Conservation (phyloP, 2,888 invertebrate genomes). For the Mythimna albipuncta region DNA sequence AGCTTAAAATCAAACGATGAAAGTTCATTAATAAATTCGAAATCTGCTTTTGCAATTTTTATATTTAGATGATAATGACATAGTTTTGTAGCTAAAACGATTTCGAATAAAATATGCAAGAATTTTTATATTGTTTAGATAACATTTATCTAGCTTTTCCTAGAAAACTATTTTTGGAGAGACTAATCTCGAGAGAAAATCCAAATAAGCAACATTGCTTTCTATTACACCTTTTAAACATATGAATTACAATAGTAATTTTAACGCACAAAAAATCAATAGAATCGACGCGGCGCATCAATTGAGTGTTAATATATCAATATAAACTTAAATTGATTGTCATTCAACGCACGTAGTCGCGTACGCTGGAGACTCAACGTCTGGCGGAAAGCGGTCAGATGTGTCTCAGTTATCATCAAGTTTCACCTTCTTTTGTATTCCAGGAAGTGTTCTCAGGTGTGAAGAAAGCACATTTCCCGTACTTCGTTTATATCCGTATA, state of each 20-base stretch:
- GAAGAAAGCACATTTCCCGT: constrained; percentile 78
- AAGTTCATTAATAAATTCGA: constrained; percentile 45
- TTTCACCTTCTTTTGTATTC: constrained; percentile 87
- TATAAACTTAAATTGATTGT: constrained; percentile 53
- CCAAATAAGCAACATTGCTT: constrained; percentile 19
- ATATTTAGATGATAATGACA: constrained; percentile 21
- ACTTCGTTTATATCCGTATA: constrained; percentile 59
- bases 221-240: constrained; percentile 9
- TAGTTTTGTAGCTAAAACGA: constrained; percentile 12
- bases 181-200: not conserved
- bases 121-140: constrained; percentile 28
- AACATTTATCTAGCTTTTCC: constrained; percentile 12
- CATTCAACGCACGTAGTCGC: constrained; percentile 64
- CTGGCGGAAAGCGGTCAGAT: constrained; percentile 76
- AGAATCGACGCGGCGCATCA: constrained; percentile 4
- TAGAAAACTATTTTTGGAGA: not conserved
- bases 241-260: constrained; percentile 3
- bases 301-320: constrained; percentile 40
- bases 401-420: constrained; percentile 66
- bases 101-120: constrained; percentile 36
- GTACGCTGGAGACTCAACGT: constrained; percentile 60
- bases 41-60: constrained; percentile 13
- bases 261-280: constrained; percentile 15
- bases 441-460: constrained; percentile 66
- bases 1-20: constrained; percentile 35